Conservation (phyloP, 2,888 invertebrate genomes). For the Mycalesis mineus region DNA sequence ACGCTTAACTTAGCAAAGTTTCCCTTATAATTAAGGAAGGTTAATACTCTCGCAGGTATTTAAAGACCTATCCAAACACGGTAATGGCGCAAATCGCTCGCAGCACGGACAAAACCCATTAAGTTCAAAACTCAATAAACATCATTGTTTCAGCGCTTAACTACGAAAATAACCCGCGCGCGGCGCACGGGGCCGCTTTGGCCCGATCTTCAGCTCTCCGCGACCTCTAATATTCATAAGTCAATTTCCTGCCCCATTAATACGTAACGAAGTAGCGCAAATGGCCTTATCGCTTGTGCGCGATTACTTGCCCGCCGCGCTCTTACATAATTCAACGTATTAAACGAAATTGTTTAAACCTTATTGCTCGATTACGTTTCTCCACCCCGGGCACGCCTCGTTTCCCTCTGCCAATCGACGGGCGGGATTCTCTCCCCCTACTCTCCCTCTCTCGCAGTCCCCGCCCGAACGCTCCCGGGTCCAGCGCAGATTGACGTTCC, state of each 20-base stretch:
- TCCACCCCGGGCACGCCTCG: slow-evolving; percentile 74
- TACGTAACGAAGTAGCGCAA: slow-evolving; percentile 79
- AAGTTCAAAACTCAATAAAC: slow-evolving; percentile 73
- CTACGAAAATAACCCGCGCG: slow-evolving; percentile 66
- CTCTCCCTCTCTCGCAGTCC: slow-evolving; percentile 43
- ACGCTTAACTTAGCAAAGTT: slow-evolving; percentile 17
- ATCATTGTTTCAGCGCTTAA: slow-evolving; percentile 72
- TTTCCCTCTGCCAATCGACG: slow-evolving; percentile 62
- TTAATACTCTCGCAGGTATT: slow-evolving; percentile 30
- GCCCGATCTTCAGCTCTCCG: slow-evolving; percentile 64
- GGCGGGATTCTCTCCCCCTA: slow-evolving; percentile 40
- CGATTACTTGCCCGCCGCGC: slow-evolving; percentile 77
- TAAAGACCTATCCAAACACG: slow-evolving; percentile 51
- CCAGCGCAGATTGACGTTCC: slow-evolving; percentile 46
- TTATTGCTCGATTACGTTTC: slow-evolving; percentile 79
- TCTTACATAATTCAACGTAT: slow-evolving; percentile 80
- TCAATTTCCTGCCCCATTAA: slow-evolving; percentile 79
- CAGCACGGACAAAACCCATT: slow-evolving; percentile 63
- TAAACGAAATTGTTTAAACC: slow-evolving; percentile 80
- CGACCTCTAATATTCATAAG: slow-evolving; percentile 79
- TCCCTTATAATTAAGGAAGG: slow-evolving; percentile 28
- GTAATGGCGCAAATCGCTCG: slow-evolving; percentile 64
- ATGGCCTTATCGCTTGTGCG: slow-evolving; percentile 79
- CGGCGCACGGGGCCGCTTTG: slow-evolving; percentile 69
- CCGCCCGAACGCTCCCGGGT: slow-evolving; percentile 55